Evolutionary conservation across 2,797 vertebrate species (phyloP), one percentile per base, ranked within the genome.

Genomic region (Poeciliopsis infans): DNA sequence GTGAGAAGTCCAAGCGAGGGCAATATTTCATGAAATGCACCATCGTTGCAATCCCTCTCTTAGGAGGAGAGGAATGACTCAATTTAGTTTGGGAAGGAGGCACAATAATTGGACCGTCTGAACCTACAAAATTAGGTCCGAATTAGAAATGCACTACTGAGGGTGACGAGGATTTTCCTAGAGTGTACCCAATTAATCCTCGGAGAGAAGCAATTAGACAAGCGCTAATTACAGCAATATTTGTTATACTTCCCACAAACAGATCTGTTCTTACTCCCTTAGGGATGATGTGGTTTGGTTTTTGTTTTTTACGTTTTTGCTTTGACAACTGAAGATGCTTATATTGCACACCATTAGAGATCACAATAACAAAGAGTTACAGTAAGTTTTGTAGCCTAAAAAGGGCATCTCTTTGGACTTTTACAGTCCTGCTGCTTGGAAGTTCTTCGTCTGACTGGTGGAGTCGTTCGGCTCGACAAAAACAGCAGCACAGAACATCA

Each of bases 131-230:
- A 69, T 69, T 43, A 43, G 23, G 25, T 69, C 66, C n/a, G 23
- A 69, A 43, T 43, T 69, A 69, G 66, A 43, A 43, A 43, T 13
- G 23, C 64, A 69, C 66, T 2, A n/a, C 5, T n/a, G 39, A 69
- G 39, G 66, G 39, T 41, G 39, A 68, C 10, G 66, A 43, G 39
- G 23, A 69, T 69, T n/a, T 69, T 69, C 23, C 11, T 5, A n/a
- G 66, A 43, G 5, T 43, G n/a, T 13, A 69, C 23, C 2, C 39
- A 69, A 69, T 69, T 43, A 43, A 5, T 43, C 66, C 39, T 69
- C 23, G 11, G 41, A 69, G 66, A 69, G 66, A 69, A 69, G 66
- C 66, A 43, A 69, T 69, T 69, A 43, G 66, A 69, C 39, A 13
- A 1, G 8, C 25, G 36, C 64, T 68, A 68, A 39, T 41, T 41